Base-by-base conservation (phyloP, 2,888 invertebrate species). In the Agrochola circellaris region DNA sequence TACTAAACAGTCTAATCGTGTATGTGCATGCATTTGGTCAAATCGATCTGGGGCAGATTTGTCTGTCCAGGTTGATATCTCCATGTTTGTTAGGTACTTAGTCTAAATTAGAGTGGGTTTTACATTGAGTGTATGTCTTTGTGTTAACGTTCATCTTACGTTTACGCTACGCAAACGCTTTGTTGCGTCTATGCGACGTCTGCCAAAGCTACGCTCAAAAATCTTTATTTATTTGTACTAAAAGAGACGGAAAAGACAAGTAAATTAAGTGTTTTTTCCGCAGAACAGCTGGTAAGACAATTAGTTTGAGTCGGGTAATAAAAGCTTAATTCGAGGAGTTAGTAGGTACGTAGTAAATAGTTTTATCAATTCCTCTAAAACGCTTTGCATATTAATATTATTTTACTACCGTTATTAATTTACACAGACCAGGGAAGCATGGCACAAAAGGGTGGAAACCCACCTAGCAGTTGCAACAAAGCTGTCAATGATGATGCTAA, bases 321-420 rank as follows among this genome's bases (percentile, higher is more conserved):
- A 82, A 81, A 82, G 34, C 77, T 81, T 51, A 58, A 82, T 77
- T 77, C 9, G 17, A 30, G n/a, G 15, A 77, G 60, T 81, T 66
- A 82, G 45, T n/a, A n/a, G n/a, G n/a, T 77, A 62, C 70, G 61
- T 61, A 70, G 69, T 80, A 70, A 70, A 70, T 66, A 81, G 69
- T 77, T 76, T 30, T n/a, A 48, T 61, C n/a, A 34, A 77, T 66
- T 77, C 48, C 26, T 66, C 11, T 70, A 62, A 61, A 82, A 68
- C 20, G 42, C 5, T 80, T 48, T 30, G 30, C 42, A 58, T 81
- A 66, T 30, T 75, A 66, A 58, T 81, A 66, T 30, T 75, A 66
- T 61, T 72, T 70, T 26, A 81, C 7, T 61, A 61, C 15, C 34
- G 30, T 69, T 30, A 30, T 30, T 30, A 30, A 30, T 30, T 30